A percentile compares a stretch with the other conserved stretches of the same genome.
Evolutionary conservation across 2,113 vertebrate genomes (phyloP).

Genomic region (Mugil cephalus): DNA sequence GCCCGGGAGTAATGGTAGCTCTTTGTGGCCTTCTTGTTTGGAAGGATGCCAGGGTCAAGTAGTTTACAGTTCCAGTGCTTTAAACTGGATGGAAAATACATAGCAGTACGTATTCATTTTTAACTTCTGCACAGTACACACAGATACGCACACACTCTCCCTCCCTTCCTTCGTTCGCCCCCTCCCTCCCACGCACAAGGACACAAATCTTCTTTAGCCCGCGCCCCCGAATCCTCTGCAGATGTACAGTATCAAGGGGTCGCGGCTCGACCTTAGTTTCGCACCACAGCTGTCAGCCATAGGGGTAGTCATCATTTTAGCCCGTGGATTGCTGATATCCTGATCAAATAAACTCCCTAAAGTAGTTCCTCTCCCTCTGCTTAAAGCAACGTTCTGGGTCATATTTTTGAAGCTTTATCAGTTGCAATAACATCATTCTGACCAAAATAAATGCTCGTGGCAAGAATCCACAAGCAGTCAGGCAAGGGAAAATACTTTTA

Average conservation of each 20-base stretch:
- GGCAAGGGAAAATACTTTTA: background rate
- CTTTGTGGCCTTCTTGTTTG: conserved; percentile 51
- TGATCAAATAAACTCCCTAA: conserved; percentile 24
- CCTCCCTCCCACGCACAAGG: conserved; percentile 46
- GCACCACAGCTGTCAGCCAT: conserved; percentile 46
- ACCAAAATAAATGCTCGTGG: background rate
- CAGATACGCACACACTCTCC: conserved; percentile 11
- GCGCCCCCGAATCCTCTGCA: conserved; percentile 32
- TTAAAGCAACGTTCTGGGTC: conserved; percentile 27
- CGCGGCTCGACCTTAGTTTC: conserved; percentile 42
- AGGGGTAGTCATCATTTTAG: conserved; percentile 45
- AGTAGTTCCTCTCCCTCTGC: conserved; percentile 4
- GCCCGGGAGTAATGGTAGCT: conserved; percentile 64
- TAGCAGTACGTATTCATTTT: conserved; percentile 40
- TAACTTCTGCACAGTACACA: conserved; percentile 34
- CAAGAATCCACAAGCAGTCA: background rate
- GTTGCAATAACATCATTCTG: conserved; percentile 5
- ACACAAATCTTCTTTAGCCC: conserved; percentile 57
- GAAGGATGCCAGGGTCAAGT: conserved; percentile 68
- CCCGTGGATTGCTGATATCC: conserved; percentile 60
- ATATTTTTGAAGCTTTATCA: conserved; percentile 13
- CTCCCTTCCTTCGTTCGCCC: conserved; percentile 38
- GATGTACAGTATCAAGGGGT: conserved; percentile 54
- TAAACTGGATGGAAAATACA: conserved; percentile 32
- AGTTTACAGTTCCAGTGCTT: conserved; percentile 37